Percentiles rank a stretch among this genome's conserved stretches.
Evolutionary conservation across 2,113 vertebrate species (phyloP).

Genomic region (Arizona elegans): DNA sequence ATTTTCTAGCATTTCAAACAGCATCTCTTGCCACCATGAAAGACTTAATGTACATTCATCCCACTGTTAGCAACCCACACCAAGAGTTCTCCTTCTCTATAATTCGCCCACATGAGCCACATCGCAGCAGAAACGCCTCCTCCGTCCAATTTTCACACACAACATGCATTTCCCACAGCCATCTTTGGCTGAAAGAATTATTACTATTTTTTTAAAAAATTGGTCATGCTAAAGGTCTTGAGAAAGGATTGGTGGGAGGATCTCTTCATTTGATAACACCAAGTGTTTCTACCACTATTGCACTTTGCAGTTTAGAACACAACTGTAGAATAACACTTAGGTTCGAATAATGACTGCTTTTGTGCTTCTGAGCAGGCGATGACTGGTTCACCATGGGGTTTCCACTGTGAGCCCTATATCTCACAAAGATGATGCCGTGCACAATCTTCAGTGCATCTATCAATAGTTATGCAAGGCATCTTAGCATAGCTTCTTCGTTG

Average conservation of each 20-base stretch:
- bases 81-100: slow-evolving; percentile 5
- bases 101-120: slow-evolving; percentile 8
- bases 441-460: background rate
- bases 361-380: background rate
- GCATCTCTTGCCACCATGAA: background rate
- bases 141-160: slow-evolving; percentile 1
- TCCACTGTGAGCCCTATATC: background rate
- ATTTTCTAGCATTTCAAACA: slow-evolving; percentile 12
- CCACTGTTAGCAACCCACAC: background rate
- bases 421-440: background rate
- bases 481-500: background rate
- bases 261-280: background rate
- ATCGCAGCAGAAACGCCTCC: accelerated
- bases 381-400: background rate
- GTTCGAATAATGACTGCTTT: background rate
- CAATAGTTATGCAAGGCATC: background rate
- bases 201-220: background rate
- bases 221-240: background rate
- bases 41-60: slow-evolving; percentile 5
- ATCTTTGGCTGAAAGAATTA: background rate
- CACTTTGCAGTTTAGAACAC: background rate
- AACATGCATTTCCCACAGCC: background rate
- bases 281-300: background rate
- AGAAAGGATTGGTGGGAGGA: background rate
- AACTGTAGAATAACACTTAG: background rate